Evolutionary conservation across 1,140 invertebrate species (phyloP).

Genomic region (Hyles vespertilio): DNA sequence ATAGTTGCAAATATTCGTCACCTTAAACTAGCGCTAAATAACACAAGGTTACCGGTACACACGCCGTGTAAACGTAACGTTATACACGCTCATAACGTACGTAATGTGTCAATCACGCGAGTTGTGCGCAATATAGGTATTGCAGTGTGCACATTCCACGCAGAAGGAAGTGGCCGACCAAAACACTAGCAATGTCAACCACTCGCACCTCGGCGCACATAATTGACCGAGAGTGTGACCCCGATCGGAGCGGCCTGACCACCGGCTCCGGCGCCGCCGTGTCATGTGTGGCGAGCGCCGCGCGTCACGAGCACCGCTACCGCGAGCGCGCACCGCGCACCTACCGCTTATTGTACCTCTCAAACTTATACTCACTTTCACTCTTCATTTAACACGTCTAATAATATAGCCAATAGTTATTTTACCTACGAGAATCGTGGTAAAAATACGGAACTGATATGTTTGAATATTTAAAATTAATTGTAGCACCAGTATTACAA

Average conservation of each 20-base stretch:
- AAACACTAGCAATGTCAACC: constrained; percentile 55
- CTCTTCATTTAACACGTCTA: too few species aligned
- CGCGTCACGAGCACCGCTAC: too few species aligned
- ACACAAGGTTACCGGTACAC: constrained; percentile 16
- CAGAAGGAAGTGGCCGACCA: constrained; percentile 46
- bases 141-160: constrained; percentile 10
- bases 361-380: too few species aligned
- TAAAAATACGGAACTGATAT: too few species aligned
- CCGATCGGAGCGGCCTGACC: constrained; percentile 16
- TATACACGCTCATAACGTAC: constrained; percentile 20
- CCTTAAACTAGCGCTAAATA: constrained; percentile 19
- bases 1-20: constrained; percentile 18
- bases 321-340: too few species aligned
- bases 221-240: constrained; percentile 32
- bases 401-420: too few species aligned
- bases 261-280: constrained; percentile 16
- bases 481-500: neutral
- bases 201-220: constrained; percentile 31
- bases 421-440: too few species aligned
- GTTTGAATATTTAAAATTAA: too few species aligned
- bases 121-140: too few species aligned
- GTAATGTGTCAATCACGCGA: constrained; percentile 44
- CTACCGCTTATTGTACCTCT: too few species aligned
- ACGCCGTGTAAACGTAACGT: constrained; percentile 30
- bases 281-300: constrained; percentile 7